These are phyloP conservation scores for Toxotes chatareus DNA, from an alignment of 2,113 vertebrate species.

Conservation along the genomic window DNA sequence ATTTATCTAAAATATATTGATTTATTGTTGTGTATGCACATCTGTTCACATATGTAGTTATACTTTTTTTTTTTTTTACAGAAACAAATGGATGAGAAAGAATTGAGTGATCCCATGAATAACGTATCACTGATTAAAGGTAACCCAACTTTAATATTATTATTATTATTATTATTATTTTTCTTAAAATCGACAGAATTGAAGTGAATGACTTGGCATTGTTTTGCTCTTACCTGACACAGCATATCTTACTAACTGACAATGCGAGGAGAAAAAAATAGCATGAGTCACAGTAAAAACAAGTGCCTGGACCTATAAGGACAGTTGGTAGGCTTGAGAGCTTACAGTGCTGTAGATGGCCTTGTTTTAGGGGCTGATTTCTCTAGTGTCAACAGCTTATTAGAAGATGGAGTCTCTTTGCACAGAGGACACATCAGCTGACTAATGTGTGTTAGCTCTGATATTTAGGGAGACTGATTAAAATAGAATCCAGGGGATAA, in stretches of 20 bases:
- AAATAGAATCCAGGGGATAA: constrained; percentile 22
- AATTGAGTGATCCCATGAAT: constrained; percentile 91
- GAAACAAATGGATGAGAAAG: constrained; percentile 95
- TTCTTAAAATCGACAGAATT: constrained; percentile 5
- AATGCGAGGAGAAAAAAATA: constrained; percentile 7
- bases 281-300: constrained; percentile 59
- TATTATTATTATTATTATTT: background rate
- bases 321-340: constrained; percentile 30
- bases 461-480: constrained; percentile 24
- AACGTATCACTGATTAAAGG: constrained; percentile 94
- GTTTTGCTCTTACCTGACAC: constrained; percentile 37
- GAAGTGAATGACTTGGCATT: constrained; percentile 50
- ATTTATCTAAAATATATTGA: background rate
- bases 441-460: constrained; percentile 27
- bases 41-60: constrained; percentile 2
- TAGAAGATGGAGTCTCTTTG: constrained; percentile 54
- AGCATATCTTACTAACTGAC: constrained; percentile 13
- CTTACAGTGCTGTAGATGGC: constrained; percentile 42
- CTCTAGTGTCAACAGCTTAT: constrained; percentile 57
- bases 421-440: constrained; percentile 46
- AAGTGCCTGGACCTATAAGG: constrained; percentile 23
- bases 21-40: background rate
- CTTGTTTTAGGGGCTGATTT: constrained; percentile 59
- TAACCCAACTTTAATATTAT: constrained; percentile 69
- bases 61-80: constrained; percentile 61